These are phyloP conservation scores for Manduca sexta DNA, from an alignment of 1,140 invertebrate species.

Conservation along the genomic window DNA sequence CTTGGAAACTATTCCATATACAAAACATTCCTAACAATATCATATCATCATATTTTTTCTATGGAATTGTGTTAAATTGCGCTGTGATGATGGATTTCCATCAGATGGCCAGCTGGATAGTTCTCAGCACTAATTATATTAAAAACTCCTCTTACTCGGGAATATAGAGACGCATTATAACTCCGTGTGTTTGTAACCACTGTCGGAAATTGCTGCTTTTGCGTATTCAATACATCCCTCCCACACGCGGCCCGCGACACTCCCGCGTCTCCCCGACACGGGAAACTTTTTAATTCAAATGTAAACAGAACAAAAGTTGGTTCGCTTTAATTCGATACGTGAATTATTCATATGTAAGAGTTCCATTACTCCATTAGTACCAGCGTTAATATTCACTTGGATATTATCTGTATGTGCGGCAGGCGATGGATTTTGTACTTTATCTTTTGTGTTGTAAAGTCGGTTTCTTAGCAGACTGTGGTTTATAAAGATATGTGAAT, in stretches of 20 bases:
- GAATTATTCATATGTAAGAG: constrained; percentile 19
- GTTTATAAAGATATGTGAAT: constrained; percentile 11
- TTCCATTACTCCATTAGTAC: constrained; percentile 12
- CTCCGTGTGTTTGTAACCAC: constrained; percentile 6
- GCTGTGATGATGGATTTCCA: no score
- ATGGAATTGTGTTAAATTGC: no score
- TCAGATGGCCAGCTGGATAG: no score
- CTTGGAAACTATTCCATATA: no score
- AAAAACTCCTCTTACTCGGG: no score
- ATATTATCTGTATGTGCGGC: not conserved
- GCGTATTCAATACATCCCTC: constrained; percentile 11
- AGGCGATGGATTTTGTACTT: not conserved
- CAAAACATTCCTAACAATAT: no score
- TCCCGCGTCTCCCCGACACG: not conserved
- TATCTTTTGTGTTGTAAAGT: not conserved
- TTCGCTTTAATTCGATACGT: constrained; percentile 11
- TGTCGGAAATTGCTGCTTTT: constrained; percentile 17
- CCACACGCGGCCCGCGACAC: not conserved
- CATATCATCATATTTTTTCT: no score
- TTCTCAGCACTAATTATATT: no score
- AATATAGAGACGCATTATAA: not conserved
- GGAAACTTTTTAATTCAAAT: constrained; percentile 19
- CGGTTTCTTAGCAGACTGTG: not conserved
- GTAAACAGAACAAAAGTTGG: constrained; percentile 23
- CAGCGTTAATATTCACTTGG: constrained; percentile 7